These are phyloP conservation scores for Sylvicola fuscatus DNA, from an alignment of 2,888 invertebrate genomes.

Conservation along the genomic window DNA sequence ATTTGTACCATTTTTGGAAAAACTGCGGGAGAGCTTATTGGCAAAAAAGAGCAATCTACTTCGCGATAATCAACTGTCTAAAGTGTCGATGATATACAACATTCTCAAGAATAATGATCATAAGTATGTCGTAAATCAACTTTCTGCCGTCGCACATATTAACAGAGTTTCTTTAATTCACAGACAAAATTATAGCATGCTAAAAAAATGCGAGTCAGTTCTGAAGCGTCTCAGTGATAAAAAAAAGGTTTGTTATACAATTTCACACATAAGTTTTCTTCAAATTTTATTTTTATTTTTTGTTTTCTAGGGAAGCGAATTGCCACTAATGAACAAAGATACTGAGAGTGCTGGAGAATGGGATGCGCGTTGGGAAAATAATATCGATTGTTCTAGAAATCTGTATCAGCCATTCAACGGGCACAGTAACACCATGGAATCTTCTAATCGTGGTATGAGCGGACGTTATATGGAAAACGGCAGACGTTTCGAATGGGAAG, in stretches of 20 bases:
- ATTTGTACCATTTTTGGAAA: slow-evolving; percentile 52
- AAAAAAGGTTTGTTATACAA: slow-evolving; percentile 12
- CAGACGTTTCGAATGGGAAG: too few relatives aligned
- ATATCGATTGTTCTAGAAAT: too few relatives aligned
- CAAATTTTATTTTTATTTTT: too few relatives aligned
- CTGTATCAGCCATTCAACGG: too few relatives aligned
- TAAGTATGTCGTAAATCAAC: slow-evolving; percentile 9
- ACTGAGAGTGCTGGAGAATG: too few relatives aligned
- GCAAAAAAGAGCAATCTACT: slow-evolving; percentile 14
- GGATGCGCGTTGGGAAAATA: too few relatives aligned
- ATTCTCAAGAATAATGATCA: slow-evolving; percentile 11
- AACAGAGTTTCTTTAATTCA: slow-evolving; percentile 3
- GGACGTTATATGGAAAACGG: too few relatives aligned
- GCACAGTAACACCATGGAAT: too few relatives aligned
- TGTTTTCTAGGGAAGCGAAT: too few relatives aligned
- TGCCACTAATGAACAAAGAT: too few relatives aligned
- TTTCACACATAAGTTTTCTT: too few relatives aligned
- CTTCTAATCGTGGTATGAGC: too few relatives aligned
- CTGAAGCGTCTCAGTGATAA: slow-evolving; percentile 14
- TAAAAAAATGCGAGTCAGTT: slow-evolving; percentile 16
- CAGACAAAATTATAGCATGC: slow-evolving; percentile 14
- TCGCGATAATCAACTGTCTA: slow-evolving; percentile 14
- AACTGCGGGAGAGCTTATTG: slow-evolving; percentile 42
- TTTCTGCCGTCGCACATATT: not conserved
- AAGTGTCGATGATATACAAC: slow-evolving; percentile 15